phyloP scores from a whole-genome alignment of 2,888 invertebrate genomes.

The Tuta absoluta region DNA sequence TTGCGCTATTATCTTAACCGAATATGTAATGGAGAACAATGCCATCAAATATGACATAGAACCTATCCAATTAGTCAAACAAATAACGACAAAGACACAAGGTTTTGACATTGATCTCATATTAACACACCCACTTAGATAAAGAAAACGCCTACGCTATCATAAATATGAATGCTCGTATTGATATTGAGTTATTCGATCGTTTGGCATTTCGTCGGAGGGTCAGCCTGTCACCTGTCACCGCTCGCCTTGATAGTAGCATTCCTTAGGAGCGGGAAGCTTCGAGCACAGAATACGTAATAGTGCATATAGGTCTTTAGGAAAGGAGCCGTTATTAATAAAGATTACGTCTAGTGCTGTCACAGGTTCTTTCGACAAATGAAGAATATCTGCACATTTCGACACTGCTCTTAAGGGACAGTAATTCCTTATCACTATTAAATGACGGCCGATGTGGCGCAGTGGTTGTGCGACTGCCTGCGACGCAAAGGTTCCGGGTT shows the following conservation, averaged over 20 bases:
- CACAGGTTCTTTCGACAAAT: no score
- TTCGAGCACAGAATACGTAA: neutral
- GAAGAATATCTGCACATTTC: no score
- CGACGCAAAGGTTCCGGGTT: no score
- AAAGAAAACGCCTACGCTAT: slow-evolving; percentile 23
- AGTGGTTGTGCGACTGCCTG: no score
- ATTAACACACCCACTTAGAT: neutral
- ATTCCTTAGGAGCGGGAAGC: slow-evolving; percentile 69
- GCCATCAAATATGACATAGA: no score
- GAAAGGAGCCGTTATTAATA: no score
- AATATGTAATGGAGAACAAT: neutral
- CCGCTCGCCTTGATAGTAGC: slow-evolving; percentile 59
- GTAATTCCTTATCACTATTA: neutral
- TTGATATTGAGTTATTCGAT: slow-evolving; percentile 31
- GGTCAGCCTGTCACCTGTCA: slow-evolving; percentile 47
- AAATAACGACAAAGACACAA: neutral
- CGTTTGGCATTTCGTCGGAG: slow-evolving; percentile 33
- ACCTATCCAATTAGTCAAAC: neutral
- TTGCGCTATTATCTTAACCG: neutral
- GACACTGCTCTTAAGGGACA: no score
- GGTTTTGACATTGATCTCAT: slow-evolving; percentile 7
- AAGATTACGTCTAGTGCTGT: no score
- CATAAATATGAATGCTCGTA: slow-evolving; percentile 31
- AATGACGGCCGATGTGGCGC: no score
- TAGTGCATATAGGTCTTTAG: neutral